Evolutionary conservation across 2,797 vertebrate genomes (phyloP).

Genomic region (Adrianichthys oophorus): DNA sequence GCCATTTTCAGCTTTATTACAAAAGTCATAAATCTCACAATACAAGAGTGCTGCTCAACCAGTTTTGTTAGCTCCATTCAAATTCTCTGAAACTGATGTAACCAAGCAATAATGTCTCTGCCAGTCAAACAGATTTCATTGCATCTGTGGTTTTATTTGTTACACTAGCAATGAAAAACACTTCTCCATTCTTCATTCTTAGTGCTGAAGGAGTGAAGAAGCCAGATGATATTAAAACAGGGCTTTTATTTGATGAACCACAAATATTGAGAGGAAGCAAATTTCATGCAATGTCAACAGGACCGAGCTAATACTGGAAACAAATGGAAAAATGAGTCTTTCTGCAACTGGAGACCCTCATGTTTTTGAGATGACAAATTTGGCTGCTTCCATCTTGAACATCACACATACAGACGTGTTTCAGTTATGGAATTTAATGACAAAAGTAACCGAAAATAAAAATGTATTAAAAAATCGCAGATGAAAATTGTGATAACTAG

Average conservation of each 20-base stretch:
- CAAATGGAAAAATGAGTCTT: conserved; percentile 32
- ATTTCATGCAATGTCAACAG: conserved; percentile 27
- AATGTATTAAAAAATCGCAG: too few species aligned
- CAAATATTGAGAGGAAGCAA: conserved; percentile 33
- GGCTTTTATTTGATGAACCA: conserved; percentile 55
- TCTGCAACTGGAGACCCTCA: conserved; percentile 24
- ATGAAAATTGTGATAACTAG: too few species aligned
- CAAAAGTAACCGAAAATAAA: too few species aligned
- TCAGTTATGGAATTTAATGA: too few species aligned
- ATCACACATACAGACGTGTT: too few species aligned
- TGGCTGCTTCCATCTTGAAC: too few species aligned
- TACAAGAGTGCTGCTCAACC: conserved; percentile 9
- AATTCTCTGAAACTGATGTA: conserved; percentile 37
- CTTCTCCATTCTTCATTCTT: conserved; percentile 37
- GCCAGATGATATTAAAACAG: conserved; percentile 58
- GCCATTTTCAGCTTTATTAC: conserved; percentile 3
- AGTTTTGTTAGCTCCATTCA: conserved; percentile 9
- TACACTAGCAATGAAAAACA: conserved; percentile 36
- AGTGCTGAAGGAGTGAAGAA: conserved; percentile 34
- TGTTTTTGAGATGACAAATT: conserved; percentile 4
- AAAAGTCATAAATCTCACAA: conserved; percentile 24
- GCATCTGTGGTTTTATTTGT: conserved; percentile 59
- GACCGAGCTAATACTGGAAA: conserved; percentile 47
- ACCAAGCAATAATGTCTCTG: conserved; percentile 53
- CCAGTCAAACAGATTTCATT: conserved; percentile 52